phyloP scores from a whole-genome alignment of 2,113 vertebrate genomes.

The Misgurnus anguillicaudatus region DNA sequence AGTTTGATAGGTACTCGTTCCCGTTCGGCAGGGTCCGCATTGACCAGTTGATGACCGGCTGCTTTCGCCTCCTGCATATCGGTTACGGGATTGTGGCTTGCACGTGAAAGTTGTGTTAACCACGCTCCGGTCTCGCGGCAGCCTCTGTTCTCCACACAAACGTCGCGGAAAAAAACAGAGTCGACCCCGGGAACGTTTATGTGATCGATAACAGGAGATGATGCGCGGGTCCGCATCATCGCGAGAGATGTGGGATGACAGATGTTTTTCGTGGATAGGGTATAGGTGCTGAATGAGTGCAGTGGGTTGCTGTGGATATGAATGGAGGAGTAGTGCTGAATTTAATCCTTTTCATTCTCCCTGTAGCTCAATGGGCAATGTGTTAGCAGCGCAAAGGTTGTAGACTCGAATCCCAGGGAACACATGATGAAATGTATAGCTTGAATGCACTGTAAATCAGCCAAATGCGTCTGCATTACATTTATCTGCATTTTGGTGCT shows the following conservation, averaged over 20 bases:
- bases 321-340: conserved; percentile 17
- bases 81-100: conserved; percentile 19
- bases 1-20: conserved; percentile 14
- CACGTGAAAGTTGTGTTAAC: conserved; percentile 47
- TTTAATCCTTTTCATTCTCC: background rate
- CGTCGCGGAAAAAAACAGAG: background rate
- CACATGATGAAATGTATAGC: no score
- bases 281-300: conserved; percentile 39
- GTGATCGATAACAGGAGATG: background rate
- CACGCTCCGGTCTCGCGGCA: background rate
- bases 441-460: no score
- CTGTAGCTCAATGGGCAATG: no score
- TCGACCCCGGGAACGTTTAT: background rate
- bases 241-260: background rate
- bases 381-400: no score
- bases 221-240: background rate
- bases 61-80: background rate
- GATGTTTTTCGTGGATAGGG: conserved; percentile 26
- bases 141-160: background rate
- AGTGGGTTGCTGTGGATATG: conserved; percentile 18
- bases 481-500: background rate
- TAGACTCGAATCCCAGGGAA: no score
- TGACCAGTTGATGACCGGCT: background rate
- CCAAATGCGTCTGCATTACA: background rate
- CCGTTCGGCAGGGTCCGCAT: background rate